These are phyloP conservation scores for Campylomormyrus tamandua DNA, from an alignment of 2,113 vertebrate genomes.

Conservation along the genomic window DNA sequence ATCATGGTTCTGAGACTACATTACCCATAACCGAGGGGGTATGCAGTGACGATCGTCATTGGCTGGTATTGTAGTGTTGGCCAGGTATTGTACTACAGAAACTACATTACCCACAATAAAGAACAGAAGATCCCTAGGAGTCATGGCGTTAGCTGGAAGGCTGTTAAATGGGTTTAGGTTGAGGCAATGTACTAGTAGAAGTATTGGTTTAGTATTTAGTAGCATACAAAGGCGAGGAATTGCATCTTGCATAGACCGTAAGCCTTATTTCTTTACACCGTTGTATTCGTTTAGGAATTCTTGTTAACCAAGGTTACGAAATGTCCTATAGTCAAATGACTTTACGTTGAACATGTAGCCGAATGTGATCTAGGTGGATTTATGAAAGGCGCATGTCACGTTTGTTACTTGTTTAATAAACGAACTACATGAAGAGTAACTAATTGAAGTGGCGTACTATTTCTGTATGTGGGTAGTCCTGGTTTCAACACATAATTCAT, in stretches of 20 bases:
- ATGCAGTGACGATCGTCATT: neutral
- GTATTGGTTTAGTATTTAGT: conserved; percentile 30
- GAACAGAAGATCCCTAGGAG: neutral
- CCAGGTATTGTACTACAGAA: neutral
- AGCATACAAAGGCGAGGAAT: conserved; percentile 47
- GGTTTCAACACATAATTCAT: neutral
- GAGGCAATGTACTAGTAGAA: conserved; percentile 37
- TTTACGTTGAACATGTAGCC: neutral
- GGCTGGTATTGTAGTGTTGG: neutral
- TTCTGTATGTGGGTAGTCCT: neutral
- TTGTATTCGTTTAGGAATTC: neutral
- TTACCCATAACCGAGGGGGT: neutral
- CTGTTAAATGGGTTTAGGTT: conserved; percentile 39
- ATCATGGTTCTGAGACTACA: neutral
- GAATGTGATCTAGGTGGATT: neutral
- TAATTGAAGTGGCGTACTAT: neutral
- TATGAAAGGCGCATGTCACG: neutral
- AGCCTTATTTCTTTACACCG: conserved; percentile 31
- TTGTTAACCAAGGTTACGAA: neutral
- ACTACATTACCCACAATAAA: conserved; percentile 46
- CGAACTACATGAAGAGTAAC: neutral
- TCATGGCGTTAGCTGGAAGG: conserved; percentile 51
- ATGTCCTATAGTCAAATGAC: neutral
- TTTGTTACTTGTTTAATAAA: neutral
- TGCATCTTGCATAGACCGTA: conserved; percentile 62